Evolutionary conservation across 2,797 vertebrate species (phyloP).

Genomic region (Macroramphosus scolopax): DNA sequence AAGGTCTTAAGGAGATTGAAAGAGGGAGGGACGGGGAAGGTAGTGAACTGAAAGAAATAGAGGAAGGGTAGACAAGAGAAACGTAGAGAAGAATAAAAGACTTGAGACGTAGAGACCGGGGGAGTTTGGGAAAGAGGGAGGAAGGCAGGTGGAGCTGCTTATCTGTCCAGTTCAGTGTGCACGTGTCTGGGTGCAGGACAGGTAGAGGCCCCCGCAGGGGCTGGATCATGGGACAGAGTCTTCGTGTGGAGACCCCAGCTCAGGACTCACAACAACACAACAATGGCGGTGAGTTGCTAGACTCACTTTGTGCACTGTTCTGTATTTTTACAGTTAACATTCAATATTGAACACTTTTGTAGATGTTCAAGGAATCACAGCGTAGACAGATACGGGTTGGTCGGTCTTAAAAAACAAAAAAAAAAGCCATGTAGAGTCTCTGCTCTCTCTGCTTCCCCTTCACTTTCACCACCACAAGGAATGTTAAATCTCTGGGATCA

Average conservation of each 20-base stretch:
- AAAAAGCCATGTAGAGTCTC: constrained; percentile 35
- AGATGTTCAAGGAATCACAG: constrained; percentile 13
- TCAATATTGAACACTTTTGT: too few species aligned
- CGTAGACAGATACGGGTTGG: constrained; percentile 1
- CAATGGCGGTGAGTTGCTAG: constrained; percentile 71
- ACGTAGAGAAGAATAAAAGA: constrained; percentile 31
- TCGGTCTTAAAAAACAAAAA: too few species aligned
- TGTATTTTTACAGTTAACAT: too few species aligned
- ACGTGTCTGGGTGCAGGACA: constrained; percentile 60
- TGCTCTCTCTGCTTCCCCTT: constrained; percentile 16
- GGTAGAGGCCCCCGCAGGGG: constrained; percentile 73
- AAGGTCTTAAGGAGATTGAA: constrained; percentile 67
- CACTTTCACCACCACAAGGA: constrained; percentile 57
- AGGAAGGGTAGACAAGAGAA: constrained; percentile 45
- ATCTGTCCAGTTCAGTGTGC: constrained; percentile 24
- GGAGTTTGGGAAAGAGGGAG: constrained; percentile 13
- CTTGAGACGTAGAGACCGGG: constrained; percentile 10
- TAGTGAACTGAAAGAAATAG: constrained; percentile 41
- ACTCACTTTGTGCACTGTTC: too few species aligned
- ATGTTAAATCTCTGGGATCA: constrained; percentile 66
- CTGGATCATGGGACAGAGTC: constrained; percentile 83
- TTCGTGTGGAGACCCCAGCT: constrained; percentile 71
- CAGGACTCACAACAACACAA: constrained; percentile 59
- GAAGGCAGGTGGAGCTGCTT: constrained; percentile 45
- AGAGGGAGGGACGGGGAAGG: constrained; percentile 58